Conservation (phyloP, 2,113 vertebrate species). For the Caretta caretta region DNA sequence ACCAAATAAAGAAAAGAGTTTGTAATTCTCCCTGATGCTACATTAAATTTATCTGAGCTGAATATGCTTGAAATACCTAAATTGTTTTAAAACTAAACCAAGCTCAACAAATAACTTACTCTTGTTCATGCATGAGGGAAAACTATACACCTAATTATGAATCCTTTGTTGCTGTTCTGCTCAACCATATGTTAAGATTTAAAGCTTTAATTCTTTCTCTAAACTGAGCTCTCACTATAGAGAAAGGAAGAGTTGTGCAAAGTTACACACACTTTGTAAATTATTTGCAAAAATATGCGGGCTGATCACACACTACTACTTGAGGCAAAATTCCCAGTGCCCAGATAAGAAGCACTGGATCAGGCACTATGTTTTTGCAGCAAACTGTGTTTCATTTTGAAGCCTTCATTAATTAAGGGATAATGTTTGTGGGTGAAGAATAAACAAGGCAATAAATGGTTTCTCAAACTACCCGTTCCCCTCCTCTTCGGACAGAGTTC, state of each 20-base stretch:
- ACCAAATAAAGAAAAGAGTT: background rate
- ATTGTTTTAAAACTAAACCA: conserved; percentile 25
- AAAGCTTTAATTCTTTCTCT: conserved; percentile 31
- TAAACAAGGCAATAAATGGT: background rate
- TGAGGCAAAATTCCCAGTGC: background rate
- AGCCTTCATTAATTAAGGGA: background rate
- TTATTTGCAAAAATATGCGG: background rate
- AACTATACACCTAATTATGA: background rate
- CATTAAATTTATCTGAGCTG: background rate
- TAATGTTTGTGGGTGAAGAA: background rate
- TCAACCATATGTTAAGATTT: conserved; percentile 3
- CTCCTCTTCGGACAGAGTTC: background rate
- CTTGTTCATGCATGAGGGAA: background rate
- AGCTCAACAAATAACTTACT: conserved; percentile 1
- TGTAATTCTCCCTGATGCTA: conserved; percentile 18
- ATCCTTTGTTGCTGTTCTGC: background rate
- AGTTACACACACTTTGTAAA: background rate
- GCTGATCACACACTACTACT: background rate
- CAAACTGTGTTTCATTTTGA: background rate
- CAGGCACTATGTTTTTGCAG: background rate
- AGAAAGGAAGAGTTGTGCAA: background rate
- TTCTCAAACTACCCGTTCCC: background rate
- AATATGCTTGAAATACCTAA: conserved; percentile 25
- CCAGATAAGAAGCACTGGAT: background rate
- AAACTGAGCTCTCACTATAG: background rate